Percentiles rank a stretch among this genome's conserved stretches.
phyloP scores from a whole-genome alignment of 2,797 vertebrate genomes.

The Cossypha heuglini region DNA sequence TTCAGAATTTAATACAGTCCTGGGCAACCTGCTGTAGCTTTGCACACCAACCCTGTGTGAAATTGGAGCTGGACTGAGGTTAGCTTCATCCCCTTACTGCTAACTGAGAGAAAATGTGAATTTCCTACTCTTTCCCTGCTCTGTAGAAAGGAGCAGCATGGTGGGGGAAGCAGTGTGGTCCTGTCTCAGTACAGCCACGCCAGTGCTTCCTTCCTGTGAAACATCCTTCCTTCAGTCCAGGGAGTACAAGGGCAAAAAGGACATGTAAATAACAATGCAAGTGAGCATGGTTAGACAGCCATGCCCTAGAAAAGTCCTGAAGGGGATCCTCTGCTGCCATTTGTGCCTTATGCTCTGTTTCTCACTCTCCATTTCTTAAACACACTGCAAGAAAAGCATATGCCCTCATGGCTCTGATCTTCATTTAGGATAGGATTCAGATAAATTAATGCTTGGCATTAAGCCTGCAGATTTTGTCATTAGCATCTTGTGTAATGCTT shows the following conservation, averaged over 20 bases:
- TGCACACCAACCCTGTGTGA: neutral
- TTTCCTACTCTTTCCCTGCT: neutral
- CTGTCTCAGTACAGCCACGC: neutral
- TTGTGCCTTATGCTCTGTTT: neutral
- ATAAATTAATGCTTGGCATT: neutral
- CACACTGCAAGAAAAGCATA: neutral
- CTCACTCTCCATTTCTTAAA: neutral
- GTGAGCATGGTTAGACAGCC: neutral
- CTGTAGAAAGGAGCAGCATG: neutral
- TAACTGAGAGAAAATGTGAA: neutral
- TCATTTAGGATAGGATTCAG: neutral
- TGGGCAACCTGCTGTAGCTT: neutral
- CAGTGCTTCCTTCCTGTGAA: conserved; percentile 37
- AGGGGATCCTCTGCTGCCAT: neutral
- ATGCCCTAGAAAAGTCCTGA: neutral
- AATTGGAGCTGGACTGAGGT: neutral
- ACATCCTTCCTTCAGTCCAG: conserved; percentile 10
- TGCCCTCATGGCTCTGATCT: neutral
- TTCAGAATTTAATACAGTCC: neutral
- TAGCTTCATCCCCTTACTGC: neutral
- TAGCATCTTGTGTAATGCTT: neutral
- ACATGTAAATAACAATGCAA: neutral
- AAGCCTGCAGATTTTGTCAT: neutral
- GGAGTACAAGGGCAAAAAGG: neutral
- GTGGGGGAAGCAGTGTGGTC: neutral